Percentiles rank a stretch among this genome's conserved stretches.
These are phyloP conservation scores for Ceratothoa steindachneri DNA, from an alignment of 2,888 invertebrate genomes.

Conservation along the genomic window DNA sequence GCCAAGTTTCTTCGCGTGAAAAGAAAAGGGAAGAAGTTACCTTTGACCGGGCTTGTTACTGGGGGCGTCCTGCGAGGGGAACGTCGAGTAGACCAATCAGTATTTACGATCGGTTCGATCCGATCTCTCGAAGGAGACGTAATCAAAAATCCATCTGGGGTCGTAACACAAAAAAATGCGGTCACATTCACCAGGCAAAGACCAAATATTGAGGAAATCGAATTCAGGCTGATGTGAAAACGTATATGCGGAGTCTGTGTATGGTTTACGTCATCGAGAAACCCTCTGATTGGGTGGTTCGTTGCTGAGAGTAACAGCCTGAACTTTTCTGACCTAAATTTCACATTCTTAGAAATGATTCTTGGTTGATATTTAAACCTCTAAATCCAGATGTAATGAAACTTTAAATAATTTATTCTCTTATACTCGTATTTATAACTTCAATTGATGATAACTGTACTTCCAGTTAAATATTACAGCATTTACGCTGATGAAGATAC, in stretches of 20 bases:
- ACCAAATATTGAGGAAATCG: neutral
- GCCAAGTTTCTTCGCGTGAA: no score
- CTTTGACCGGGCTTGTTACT: constrained; percentile 46
- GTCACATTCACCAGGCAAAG: neutral
- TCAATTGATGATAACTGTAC: no score
- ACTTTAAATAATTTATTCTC: no score
- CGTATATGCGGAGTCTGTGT: neutral
- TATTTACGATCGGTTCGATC: constrained; percentile 42
- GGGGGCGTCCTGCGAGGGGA: constrained; percentile 46
- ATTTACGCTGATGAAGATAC: no score
- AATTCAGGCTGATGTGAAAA: neutral
- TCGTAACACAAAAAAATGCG: constrained; percentile 34
- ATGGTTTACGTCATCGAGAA: neutral
- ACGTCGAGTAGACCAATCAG: constrained; percentile 42
- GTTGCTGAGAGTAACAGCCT: no score
- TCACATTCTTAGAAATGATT: no score
- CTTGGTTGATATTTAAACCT: no score
- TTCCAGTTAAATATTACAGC: no score
- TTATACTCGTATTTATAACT: no score
- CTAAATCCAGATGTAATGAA: no score
- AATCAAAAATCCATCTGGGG: constrained; percentile 48
- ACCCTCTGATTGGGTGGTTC: no score
- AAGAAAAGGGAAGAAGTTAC: constrained; percentile 16
- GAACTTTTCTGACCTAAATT: no score
- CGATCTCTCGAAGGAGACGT: constrained; percentile 47